Conservation (phyloP, 1,140 invertebrate genomes). For the Stratiolaelaps scimitus region DNA sequence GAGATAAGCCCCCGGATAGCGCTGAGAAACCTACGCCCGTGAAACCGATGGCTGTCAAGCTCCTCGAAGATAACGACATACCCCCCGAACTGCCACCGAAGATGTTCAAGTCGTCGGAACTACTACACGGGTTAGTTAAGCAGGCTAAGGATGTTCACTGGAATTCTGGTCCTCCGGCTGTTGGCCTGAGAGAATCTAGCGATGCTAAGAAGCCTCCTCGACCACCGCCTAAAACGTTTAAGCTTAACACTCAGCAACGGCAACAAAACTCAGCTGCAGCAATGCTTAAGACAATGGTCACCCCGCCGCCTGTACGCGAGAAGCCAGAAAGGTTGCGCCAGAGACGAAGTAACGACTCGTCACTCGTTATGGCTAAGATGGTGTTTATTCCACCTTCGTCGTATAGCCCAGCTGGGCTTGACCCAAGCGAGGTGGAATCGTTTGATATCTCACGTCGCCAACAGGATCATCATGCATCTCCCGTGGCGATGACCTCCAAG, state of each 20-base stretch:
- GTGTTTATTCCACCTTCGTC: background rate
- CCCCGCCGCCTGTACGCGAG: background rate
- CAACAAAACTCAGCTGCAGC: background rate
- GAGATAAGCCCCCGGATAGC: background rate
- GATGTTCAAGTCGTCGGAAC: conserved; percentile 24
- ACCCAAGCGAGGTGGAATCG: too few species aligned
- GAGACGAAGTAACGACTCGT: conserved; percentile 11
- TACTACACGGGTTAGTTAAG: conserved; percentile 6
- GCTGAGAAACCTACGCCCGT: conserved; percentile 16
- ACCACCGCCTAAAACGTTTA: conserved; percentile 15
- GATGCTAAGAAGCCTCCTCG: conserved; percentile 2
- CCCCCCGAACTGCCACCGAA: conserved; percentile 20
- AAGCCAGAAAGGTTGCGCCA: conserved; percentile 13
- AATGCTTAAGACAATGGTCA: background rate
- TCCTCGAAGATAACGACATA: conserved; percentile 10
- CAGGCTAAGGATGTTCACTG: background rate
- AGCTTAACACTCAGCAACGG: background rate
- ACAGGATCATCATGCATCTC: too few species aligned
- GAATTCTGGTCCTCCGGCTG: background rate
- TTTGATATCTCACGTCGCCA: too few species aligned
- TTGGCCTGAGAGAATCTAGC: background rate
- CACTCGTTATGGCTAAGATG: conserved; percentile 20
- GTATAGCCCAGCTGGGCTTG: too few species aligned
- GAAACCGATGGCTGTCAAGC: conserved; percentile 24
- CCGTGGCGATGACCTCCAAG: too few species aligned